Evolutionary conservation across 2,888 invertebrate genomes (phyloP).

Genomic region (Aporophyla lueneburgensis): DNA sequence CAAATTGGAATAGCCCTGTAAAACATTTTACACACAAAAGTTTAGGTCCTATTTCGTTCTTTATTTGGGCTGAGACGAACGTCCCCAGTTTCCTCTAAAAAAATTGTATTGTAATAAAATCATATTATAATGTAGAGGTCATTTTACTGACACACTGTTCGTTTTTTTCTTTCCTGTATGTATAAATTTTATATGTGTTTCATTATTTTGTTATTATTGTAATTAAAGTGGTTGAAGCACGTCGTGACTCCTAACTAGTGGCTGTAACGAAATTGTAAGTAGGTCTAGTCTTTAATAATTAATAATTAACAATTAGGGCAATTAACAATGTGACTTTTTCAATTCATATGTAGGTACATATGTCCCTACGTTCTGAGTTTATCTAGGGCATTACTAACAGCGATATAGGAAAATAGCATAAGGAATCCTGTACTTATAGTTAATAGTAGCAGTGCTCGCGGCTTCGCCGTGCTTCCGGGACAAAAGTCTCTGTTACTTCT

Average conservation of each 20-base stretch:
- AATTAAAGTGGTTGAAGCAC: slow-evolving; percentile 8
- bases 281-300: background rate
- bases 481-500: too few relatives aligned
- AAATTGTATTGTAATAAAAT: background rate
- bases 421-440: too few relatives aligned
- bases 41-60: background rate
- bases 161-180: slow-evolving; percentile 4
- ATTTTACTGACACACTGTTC: background rate
- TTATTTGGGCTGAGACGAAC: background rate
- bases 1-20: background rate
- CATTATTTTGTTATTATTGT: slow-evolving; percentile 23
- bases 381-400: background rate
- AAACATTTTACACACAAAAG: background rate
- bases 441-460: too few relatives aligned
- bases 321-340: background rate
- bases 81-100: slow-evolving; percentile 2
- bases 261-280: slow-evolving; percentile 14
- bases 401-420: too few relatives aligned
- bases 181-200: slow-evolving; percentile 24
- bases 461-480: too few relatives aligned
- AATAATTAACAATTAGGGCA: background rate
- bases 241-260: background rate
- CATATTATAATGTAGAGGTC: background rate
- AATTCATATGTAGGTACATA: too few relatives aligned
- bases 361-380: background rate